A percentile compares a stretch with the other conserved stretches of the same genome.
These are phyloP conservation scores for Haliclystus octoradiatus DNA, from an alignment of 30 jellyfish, hydroid and myxozoan species.

Conservation along the genomic window DNA sequence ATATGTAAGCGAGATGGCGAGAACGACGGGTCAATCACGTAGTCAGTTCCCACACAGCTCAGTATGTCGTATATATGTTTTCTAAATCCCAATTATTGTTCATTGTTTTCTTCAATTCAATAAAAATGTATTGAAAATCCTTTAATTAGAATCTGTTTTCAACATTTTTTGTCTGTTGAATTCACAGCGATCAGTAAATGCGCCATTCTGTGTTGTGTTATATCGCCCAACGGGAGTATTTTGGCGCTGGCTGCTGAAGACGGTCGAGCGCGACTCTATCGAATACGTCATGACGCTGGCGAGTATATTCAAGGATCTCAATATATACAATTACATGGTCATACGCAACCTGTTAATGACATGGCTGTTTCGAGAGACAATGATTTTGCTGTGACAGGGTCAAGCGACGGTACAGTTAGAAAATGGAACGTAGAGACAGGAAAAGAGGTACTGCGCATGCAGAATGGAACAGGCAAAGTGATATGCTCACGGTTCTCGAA, in stretches of 20 bases:
- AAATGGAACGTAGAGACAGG: conserved; percentile 67
- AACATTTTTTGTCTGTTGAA: too few species aligned
- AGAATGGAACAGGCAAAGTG: conserved; percentile 35
- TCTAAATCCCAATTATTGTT: too few species aligned
- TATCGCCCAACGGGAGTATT: conserved; percentile 52
- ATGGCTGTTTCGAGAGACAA: conserved; percentile 46
- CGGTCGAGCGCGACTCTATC: conserved; percentile 41
- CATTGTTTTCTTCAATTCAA: too few species aligned
- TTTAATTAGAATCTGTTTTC: too few species aligned
- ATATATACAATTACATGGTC: conserved; percentile 46
- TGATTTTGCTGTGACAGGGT: conserved; percentile 32
- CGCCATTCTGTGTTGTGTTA: conserved; percentile 39
- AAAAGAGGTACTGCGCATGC: conserved; percentile 15
- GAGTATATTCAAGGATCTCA: conserved; percentile 70
- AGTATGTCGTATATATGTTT: too few species aligned
- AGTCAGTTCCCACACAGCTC: too few species aligned
- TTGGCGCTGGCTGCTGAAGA: conserved; percentile 69
- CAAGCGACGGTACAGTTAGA: conserved; percentile 58
- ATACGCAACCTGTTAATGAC: conserved; percentile 50
- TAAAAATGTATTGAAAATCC: too few species aligned
- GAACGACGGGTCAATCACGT: too few species aligned
- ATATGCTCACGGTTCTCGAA: conserved; percentile 39
- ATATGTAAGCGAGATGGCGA: too few species aligned
- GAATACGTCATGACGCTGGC: conserved; percentile 56
- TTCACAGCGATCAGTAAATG: too few species aligned